Percentiles rank a stretch among this genome's conserved stretches.
Conservation (phyloP, 2,888 invertebrate species). For the Hipparchia semele region DNA sequence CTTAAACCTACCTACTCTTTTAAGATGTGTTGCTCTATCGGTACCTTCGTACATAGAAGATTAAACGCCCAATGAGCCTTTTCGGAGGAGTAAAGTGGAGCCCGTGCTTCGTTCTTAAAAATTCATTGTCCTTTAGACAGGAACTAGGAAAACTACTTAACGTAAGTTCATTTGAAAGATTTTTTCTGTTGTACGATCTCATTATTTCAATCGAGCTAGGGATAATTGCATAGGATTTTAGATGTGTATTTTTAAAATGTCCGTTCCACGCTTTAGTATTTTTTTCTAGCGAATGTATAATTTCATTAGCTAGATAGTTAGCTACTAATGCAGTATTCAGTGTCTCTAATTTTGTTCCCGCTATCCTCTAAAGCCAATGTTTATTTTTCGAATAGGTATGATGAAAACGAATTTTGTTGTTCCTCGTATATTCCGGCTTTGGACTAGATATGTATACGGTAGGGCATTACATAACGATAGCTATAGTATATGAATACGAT, state of each 20-base stretch:
- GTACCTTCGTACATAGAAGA: too few relatives aligned
- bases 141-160: slow-evolving; percentile 62
- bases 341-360: too few relatives aligned
- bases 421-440: too few relatives aligned
- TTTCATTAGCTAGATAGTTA: not conserved
- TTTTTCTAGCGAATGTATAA: not conserved
- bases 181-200: slow-evolving; percentile 22
- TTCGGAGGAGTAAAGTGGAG: slow-evolving; percentile 69
- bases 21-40: too few relatives aligned
- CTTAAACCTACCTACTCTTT: too few relatives aligned
- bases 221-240: slow-evolving; percentile 24
- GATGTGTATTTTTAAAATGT: slow-evolving; percentile 2
- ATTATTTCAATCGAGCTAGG: slow-evolving; percentile 23
- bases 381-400: too few relatives aligned
- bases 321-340: too few relatives aligned
- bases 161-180: slow-evolving; percentile 41
- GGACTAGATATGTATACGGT: too few relatives aligned
- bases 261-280: not conserved
- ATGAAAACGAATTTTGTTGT: too few relatives aligned
- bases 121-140: slow-evolving; percentile 64
- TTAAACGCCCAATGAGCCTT: slow-evolving; percentile 39
- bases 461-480: too few relatives aligned
- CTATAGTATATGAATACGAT: too few relatives aligned
- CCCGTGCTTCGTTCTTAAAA: slow-evolving; percentile 73
- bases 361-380: too few relatives aligned